Evolutionary conservation across 2,113 vertebrate species (phyloP).

Genomic region (Aspidoscelis tigris): DNA sequence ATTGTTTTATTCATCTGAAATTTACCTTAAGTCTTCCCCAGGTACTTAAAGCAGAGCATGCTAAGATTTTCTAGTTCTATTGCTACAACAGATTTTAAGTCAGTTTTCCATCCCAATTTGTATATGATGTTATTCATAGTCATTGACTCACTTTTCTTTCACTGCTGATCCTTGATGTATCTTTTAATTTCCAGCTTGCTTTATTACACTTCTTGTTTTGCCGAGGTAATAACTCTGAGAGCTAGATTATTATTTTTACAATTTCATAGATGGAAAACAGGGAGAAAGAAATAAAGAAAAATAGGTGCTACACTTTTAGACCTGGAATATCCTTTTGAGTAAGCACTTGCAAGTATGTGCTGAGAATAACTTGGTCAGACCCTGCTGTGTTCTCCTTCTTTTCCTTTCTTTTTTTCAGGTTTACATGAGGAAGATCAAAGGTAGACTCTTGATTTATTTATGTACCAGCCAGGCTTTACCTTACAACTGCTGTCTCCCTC

Average conservation of each 20-base stretch:
- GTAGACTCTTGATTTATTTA: conserved; percentile 23
- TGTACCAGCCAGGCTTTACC: conserved; percentile 18
- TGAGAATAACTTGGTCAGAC: background rate
- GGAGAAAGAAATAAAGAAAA: background rate
- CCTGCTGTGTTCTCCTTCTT: conserved; percentile 8
- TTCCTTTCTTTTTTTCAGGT: background rate
- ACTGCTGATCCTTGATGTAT: conserved; percentile 1
- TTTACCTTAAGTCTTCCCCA: too few relatives aligned
- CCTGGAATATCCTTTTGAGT: background rate
- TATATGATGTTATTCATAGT: background rate
- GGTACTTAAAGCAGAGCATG: background rate
- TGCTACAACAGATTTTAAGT: background rate
- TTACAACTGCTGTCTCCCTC: background rate
- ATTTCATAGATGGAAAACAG: background rate
- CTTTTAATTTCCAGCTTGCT: conserved; percentile 20
- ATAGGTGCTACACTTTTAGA: background rate
- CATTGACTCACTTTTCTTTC: background rate
- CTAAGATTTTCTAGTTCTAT: background rate
- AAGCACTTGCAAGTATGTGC: background rate
- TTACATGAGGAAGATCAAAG: conserved; percentile 25
- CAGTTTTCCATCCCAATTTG: background rate
- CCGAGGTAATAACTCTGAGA: background rate
- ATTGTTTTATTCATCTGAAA: too few relatives aligned
- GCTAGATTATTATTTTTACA: background rate
- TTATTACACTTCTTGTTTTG: background rate